Evolutionary conservation across 2,797 vertebrate species (phyloP), one percentile per base, ranked within the genome.

Genomic region (Lagocephalus sceleratus): DNA sequence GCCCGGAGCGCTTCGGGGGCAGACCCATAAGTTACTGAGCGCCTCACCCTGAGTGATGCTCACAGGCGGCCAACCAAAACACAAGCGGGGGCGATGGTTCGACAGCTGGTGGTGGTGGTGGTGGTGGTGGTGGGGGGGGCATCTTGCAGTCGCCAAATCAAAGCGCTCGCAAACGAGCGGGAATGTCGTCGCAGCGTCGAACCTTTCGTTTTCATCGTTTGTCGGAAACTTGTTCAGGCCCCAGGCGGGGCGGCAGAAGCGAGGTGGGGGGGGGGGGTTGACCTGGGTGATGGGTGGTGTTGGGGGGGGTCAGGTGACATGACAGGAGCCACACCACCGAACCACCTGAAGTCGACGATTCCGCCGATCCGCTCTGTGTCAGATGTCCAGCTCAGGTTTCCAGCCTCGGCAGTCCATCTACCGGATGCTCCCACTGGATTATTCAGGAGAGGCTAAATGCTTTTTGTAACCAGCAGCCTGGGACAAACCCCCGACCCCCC

Each of bases 361-460:
- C 76, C 49, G 68, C 72, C 62, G 75, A 66, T 80, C 64, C 70
- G 62, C 59, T 74, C 22, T 65, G 82, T 83, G 85, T 91, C 87
- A 76, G 69, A 78, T 90, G 81, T 89, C 86, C 41, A 66, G 81
- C 89, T 91, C 85, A 45, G 61, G 79, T 89, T 88, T 84, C 90
- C 17, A 69, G 71, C 74, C 56, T 77, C 56, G 49, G 82, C 58
- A 64, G 78, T 53, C 89, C 87, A 88, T 85, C 88, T 90, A 89
- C 81, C 73, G 73, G 63, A 76, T 73, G 84, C 78, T 85, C 76
- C 81, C 79, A 68, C 82, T 89, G 84, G 87, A 90, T 91, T 89
- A 92, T 91, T 91, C 83, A 91, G 71, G 77, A 90, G 85, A 84
- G 76, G 88, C 88, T 89, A 92, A 92, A 91, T 68, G 87, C 73